Conservation (phyloP, 2,797 vertebrate species). For the Stomatorhinus walkeri region DNA sequence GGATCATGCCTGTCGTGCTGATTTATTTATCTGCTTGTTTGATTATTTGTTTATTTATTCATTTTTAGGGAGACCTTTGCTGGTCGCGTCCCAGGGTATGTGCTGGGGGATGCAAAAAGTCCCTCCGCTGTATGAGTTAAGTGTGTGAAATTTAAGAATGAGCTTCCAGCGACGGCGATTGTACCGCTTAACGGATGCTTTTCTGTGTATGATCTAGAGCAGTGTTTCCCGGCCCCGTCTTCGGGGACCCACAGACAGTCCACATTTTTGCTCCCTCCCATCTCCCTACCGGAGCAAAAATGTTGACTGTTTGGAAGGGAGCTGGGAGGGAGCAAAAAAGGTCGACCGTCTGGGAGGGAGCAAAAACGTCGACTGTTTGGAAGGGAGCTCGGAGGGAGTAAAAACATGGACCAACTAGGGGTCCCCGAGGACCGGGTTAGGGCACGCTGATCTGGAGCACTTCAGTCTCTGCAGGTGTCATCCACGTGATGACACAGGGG, state of each 20-base stretch:
- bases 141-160: background rate
- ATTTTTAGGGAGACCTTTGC: background rate
- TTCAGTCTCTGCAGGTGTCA: background rate
- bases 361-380: background rate
- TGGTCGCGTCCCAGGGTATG: background rate
- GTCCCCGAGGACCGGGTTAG: background rate
- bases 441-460: background rate
- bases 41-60: background rate
- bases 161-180: background rate
- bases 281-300: background rate
- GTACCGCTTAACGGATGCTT: background rate
- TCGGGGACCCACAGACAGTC: background rate
- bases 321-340: too few relatives aligned
- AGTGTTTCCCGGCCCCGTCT: background rate
- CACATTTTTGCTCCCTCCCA: background rate
- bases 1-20: background rate
- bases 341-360: background rate
- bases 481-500: background rate
- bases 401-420: background rate
- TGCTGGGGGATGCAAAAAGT: background rate
- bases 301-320: too few relatives aligned
- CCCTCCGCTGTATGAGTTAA: background rate
- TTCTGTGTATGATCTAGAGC: background rate
- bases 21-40: background rate
- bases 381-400: background rate